Conservation (phyloP, 2,888 invertebrate genomes). For the Dilophus febrilis region DNA sequence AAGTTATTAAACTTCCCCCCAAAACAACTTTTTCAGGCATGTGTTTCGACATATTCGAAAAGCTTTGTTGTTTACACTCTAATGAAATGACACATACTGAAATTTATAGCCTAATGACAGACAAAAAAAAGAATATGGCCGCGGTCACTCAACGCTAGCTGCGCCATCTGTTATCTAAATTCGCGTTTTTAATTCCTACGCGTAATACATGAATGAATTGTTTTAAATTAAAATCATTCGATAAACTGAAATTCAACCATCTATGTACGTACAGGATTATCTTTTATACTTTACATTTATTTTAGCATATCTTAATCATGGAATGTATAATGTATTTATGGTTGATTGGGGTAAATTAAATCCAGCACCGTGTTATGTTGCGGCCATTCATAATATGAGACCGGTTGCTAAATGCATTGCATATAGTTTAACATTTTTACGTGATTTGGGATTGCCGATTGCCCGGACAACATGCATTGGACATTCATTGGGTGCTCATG, state of each 20-base stretch:
- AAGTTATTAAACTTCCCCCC: too few relatives aligned
- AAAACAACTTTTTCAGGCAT: too few relatives aligned
- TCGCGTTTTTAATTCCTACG: too few relatives aligned
- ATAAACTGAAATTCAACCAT: background rate
- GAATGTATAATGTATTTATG: constrained; percentile 59
- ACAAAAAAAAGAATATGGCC: too few relatives aligned
- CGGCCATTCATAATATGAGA: constrained; percentile 57
- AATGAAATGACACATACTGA: too few relatives aligned
- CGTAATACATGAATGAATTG: too few relatives aligned
- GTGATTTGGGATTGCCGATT: constrained; percentile 46
- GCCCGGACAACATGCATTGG: constrained; percentile 56
- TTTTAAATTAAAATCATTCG: background rate
- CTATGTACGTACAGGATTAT: background rate
- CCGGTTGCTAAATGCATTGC: constrained; percentile 55
- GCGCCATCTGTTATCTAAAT: too few relatives aligned
- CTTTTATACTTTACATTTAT: background rate
- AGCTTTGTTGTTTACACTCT: too few relatives aligned
- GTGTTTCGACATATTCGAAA: too few relatives aligned
- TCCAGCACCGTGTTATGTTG: constrained; percentile 53
- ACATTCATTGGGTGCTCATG: constrained; percentile 58
- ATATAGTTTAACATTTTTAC: constrained; percentile 40
- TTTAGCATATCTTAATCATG: constrained; percentile 51
- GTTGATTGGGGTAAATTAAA: constrained; percentile 60
- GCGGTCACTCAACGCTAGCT: background rate
- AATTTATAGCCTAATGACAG: too few relatives aligned